Base-by-base conservation (phyloP, 2,113 vertebrate genomes). In the Thoracochromis brauschi region DNA sequence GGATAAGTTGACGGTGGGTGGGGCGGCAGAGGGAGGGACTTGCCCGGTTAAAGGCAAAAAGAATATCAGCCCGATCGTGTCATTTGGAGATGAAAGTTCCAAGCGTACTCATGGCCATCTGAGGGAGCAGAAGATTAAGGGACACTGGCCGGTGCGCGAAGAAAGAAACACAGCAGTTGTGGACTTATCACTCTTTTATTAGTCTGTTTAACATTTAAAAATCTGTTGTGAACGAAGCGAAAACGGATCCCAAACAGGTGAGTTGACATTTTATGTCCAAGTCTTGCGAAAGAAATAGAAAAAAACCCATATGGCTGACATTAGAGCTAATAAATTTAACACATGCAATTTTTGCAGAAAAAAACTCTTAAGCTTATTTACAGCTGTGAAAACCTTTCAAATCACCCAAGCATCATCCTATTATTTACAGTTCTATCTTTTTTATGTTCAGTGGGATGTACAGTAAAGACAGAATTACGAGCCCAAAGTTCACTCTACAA, bases 21-120 rank as follows among this genome's bases (percentile, higher is more conserved):
- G 94, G 94, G 90, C 89, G 38, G 75, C 29, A 17, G 84, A 85
- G 90, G 96, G 97, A 92, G 97, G 94, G 91, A 95, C 95, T 89
- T 92, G 29, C n/a, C 68, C 29, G 14, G 53, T 40, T 93, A 87
- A 87, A 94, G 81, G 89, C 89, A 86, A 85, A 86, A 83, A 90
- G 87, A 78, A 78, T 49, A 82, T 83, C 93, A 84, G 89, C 84
- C 83, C 42, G 47, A 19, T 83, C 57, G 55, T 87, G 88, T 54
- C 94, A 96, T 85, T 95, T 84, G 91, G 91, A 88, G 89, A 94
- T 91, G 94, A 93, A 92, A 93, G 88, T 80, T 95, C 83, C 83
- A 53, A 38, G 88, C 84, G 87, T 87, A 16, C 91, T 82, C 45
- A 95, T 95, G 96, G 92, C 92, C 73, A 47, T 81, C 71, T 96